Evolutionary conservation across 2,888 invertebrate species (phyloP).

Genomic region (Cryptocheilus praepositus): DNA sequence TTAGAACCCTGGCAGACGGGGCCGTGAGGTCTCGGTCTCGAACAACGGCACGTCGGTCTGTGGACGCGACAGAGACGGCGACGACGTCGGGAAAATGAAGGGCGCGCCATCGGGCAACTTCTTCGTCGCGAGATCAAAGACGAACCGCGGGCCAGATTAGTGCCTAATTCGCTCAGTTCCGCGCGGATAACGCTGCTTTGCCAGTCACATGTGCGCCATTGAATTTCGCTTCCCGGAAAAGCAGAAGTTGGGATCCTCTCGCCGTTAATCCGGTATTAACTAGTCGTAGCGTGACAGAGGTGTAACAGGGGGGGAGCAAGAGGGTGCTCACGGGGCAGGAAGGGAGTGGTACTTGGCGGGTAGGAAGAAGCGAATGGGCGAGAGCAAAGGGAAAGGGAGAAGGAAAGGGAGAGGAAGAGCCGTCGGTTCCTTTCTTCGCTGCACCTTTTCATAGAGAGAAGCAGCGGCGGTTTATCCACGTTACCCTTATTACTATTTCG

Average conservation of each 20-base stretch:
- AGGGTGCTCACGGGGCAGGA: too few species aligned
- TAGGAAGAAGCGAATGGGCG: not conserved
- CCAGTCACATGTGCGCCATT: too few species aligned
- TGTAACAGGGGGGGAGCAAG: too few species aligned
- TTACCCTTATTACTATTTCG: conserved; percentile 15
- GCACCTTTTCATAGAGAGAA: not conserved
- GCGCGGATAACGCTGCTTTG: too few species aligned
- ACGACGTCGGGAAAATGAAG: too few species aligned
- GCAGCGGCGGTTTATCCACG: conserved; percentile 9
- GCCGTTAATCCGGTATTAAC: conserved; percentile 6
- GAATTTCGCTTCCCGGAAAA: not conserved
- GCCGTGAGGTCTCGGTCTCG: not conserved
- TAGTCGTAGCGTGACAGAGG: not conserved
- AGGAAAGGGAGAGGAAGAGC: not conserved
- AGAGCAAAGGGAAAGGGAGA: not conserved
- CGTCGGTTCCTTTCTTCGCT: not conserved
- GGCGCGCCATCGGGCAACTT: too few species aligned
- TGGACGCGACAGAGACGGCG: too few species aligned
- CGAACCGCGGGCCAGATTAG: too few species aligned
- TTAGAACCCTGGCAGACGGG: conserved; percentile 12
- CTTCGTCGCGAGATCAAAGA: too few species aligned
- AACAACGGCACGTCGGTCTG: not conserved
- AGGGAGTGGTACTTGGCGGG: not conserved
- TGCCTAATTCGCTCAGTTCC: too few species aligned
- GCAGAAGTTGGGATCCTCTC: not conserved